Evolutionary conservation across 2,888 invertebrate genomes (phyloP).

Genomic region (Agrochola lychnidis): DNA sequence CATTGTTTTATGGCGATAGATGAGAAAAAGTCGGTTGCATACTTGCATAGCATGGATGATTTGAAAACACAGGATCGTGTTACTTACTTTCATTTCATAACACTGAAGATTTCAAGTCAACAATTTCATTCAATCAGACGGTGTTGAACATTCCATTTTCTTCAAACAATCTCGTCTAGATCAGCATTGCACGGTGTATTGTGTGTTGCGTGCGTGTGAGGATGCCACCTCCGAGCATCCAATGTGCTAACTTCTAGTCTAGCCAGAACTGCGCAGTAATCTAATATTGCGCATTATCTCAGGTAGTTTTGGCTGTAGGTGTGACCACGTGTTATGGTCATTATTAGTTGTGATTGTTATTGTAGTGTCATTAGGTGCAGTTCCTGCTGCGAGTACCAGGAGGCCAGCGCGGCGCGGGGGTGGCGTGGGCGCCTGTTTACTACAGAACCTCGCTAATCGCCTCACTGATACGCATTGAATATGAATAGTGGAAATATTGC

Average conservation of each 20-base stretch:
- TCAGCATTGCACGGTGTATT: constrained; percentile 1
- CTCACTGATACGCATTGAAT: constrained; percentile 49
- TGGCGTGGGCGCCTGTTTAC: constrained; percentile 65
- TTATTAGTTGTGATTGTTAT: constrained; percentile 52
- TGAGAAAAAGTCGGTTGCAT: no score
- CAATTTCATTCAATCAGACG: constrained; percentile 19
- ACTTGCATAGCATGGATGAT: background rate
- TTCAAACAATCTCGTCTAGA: constrained; percentile 19
- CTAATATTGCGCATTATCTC: constrained; percentile 23
- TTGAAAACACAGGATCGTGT: constrained; percentile 30
- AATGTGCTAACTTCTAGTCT: background rate
- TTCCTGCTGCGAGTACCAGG: constrained; percentile 53
- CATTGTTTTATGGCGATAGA: background rate
- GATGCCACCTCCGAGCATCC: background rate
- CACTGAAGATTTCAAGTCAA: constrained; percentile 26
- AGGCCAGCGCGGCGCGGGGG: constrained; percentile 59
- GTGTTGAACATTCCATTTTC: constrained; percentile 36
- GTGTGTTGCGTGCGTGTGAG: background rate
- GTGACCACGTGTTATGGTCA: constrained; percentile 54
- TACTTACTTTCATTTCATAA: constrained; percentile 16
- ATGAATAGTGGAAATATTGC: constrained; percentile 57
- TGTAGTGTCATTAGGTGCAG: constrained; percentile 46
- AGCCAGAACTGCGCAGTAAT: constrained; percentile 36
- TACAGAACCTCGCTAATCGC: constrained; percentile 37
- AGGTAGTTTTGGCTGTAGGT: constrained; percentile 50